These are phyloP conservation scores for Dromius quadrimaculatus DNA, from an alignment of 2,888 invertebrate genomes.

Conservation along the genomic window DNA sequence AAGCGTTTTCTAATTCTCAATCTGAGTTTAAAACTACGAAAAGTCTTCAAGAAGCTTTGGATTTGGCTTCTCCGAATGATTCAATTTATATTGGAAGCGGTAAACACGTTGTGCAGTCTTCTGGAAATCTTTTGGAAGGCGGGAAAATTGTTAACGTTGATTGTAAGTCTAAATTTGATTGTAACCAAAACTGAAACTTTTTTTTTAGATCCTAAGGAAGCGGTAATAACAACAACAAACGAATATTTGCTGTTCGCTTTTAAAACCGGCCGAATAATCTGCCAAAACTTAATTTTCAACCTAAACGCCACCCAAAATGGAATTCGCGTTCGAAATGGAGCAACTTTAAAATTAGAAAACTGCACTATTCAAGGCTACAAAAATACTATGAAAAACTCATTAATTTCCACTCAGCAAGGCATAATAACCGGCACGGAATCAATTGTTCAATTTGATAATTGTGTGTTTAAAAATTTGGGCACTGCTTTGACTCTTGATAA, in stretches of 20 bases:
- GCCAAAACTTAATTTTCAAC: slow-evolving; percentile 71
- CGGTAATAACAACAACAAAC: slow-evolving; percentile 65
- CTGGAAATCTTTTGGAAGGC: slow-evolving; percentile 69
- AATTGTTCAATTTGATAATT: slow-evolving; percentile 63
- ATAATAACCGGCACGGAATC: neutral
- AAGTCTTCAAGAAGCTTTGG: slow-evolving; percentile 64
- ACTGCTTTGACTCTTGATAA: slow-evolving; percentile 66
- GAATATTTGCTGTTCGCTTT: slow-evolving; percentile 71
- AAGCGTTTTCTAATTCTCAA: slow-evolving; percentile 63
- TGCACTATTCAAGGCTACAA: slow-evolving; percentile 11
- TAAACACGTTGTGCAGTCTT: slow-evolving; percentile 67
- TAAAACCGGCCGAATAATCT: slow-evolving; percentile 66
- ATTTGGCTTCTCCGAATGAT: slow-evolving; percentile 66
- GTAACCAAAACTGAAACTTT: too few species aligned
- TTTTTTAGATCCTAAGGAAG: slow-evolving; percentile 47
- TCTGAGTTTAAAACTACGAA: slow-evolving; percentile 65
- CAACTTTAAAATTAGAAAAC: slow-evolving; percentile 17
- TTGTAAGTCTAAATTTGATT: slow-evolving; percentile 12
- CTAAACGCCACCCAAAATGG: slow-evolving; percentile 69
- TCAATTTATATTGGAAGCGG: slow-evolving; percentile 69
- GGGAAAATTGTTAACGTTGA: slow-evolving; percentile 63
- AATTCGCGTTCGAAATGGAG: slow-evolving; percentile 64
- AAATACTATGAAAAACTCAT: neutral
- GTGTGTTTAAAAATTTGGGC: slow-evolving; percentile 65
- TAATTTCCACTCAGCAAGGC: slow-evolving; percentile 15